These are phyloP conservation scores for Chaetorhynchus papuensis DNA, from an alignment of 2,113 vertebrate species.

Conservation along the genomic window DNA sequence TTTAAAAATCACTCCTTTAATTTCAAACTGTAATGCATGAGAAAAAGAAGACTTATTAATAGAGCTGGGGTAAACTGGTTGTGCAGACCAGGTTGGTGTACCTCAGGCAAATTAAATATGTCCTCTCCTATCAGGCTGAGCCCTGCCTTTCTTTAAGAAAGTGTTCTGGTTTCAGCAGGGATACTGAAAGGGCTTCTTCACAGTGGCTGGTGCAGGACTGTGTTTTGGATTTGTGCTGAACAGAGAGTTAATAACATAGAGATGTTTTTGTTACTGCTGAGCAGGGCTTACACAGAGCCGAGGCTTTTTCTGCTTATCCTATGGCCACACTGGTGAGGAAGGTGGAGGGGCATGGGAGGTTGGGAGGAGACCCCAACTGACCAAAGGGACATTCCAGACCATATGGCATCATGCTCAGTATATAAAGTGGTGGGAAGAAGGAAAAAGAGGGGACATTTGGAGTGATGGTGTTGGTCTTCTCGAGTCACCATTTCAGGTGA, in stretches of 20 bases:
- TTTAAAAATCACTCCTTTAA: not conserved
- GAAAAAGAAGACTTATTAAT: not conserved
- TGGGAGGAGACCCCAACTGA: not conserved
- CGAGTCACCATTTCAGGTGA: not conserved
- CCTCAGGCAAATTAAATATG: not conserved
- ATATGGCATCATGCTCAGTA: not conserved
- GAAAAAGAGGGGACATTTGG: not conserved
- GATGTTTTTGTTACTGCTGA: not conserved
- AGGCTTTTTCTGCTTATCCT: not conserved
- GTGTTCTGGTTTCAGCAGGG: not conserved
- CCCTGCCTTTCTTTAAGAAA: not conserved
- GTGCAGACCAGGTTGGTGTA: not conserved
- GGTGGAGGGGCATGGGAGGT: not conserved
- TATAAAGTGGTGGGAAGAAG: fast-evolving
- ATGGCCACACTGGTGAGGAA: fast-evolving
- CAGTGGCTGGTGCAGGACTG: not conserved
- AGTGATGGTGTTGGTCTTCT: not conserved
- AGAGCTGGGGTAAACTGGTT: not conserved
- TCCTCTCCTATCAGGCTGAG: not conserved
- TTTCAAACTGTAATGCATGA: not conserved
- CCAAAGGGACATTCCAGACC: not conserved
- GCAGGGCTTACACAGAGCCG: not conserved
- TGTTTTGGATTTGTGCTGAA: not conserved
- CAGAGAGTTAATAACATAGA: not conserved
- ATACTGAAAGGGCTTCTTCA: not conserved